Evolutionary conservation across 2,797 vertebrate genomes (phyloP), one percentile per base, ranked within the genome.

Genomic region (Manis pentadactyla): DNA sequence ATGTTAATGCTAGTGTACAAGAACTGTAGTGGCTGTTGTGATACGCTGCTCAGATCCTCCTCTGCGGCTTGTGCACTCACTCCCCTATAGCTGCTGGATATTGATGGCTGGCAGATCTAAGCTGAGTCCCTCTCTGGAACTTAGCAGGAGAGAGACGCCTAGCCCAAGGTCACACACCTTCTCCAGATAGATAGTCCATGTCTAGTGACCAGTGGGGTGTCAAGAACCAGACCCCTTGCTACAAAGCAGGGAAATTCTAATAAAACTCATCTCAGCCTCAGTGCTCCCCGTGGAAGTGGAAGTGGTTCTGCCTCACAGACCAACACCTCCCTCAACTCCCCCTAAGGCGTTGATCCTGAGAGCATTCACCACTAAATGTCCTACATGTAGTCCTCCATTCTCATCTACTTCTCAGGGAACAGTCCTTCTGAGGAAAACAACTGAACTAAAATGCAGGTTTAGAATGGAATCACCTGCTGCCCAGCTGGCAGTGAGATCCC

Each of bases 391-490:
- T 39, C 29, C 42, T 63, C 49, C 25, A 63, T 51, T 46, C 19
- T 87, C 46, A 51, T 66, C 27, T 59, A 55, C 49, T 93, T 96
- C 29, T 77, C 49, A 77, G 46, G 53, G 10, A 93, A 34, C 31
- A 25, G 34, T 57, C n/a, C 73, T 71, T 77, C n/a, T 74, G 51
- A 81, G 78, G 37, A 96, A 83, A 29, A 90, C 93, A 46, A 90
- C 11, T 59, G 18, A 93, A 75, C 39, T 77, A 55, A 94, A 64
- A n/a, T n/a, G 63, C 7, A 73, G 2, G 55, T 91, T 92, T 3
- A 39, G 77, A 93, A 78, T 17, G 39, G 46, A 51, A 42, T 94
- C 53, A 68, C 63, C 55, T 86, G 66, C 53, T 92, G 77, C 88
- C 46, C 46, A 69, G 55, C 4, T 91, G n/a, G 34, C 63, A 82